Conservation (phyloP, 92 coral and sea anemone genomes). For the Phenganax stokvisi region DNA sequence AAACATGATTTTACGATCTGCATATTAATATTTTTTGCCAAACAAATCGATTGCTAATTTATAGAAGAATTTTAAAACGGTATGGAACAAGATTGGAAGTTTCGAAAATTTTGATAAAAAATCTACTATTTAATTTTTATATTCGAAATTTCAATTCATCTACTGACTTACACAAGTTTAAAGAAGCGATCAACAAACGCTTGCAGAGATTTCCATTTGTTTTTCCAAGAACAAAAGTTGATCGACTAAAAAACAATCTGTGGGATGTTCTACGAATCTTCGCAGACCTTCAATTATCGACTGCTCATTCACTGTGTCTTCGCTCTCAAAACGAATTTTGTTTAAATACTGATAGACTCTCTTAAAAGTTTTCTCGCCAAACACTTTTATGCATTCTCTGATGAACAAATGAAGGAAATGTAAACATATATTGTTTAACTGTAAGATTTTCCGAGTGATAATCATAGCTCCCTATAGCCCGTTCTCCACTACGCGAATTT, state of each 20-base stretch:
- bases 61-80: not conserved
- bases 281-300: constrained; percentile 72
- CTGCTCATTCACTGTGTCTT: constrained; percentile 50
- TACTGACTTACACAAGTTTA: not conserved
- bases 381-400: constrained; percentile 77
- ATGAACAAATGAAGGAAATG: constrained; percentile 46
- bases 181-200: not conserved
- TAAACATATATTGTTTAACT: not conserved
- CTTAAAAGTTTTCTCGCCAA: constrained; percentile 63
- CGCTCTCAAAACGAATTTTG: constrained; percentile 73
- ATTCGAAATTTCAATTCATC: not conserved
- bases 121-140: not conserved
- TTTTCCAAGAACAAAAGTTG: constrained; percentile 89
- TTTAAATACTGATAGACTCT: constrained; percentile 65
- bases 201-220: constrained; percentile 86
- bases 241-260: constrained; percentile 92
- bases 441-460: not conserved
- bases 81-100: not conserved
- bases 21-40: too few species aligned
- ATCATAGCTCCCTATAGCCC: too few species aligned
- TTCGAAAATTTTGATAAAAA: not conserved
- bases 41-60: too few species aligned
- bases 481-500: too few species aligned
- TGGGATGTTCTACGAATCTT: constrained; percentile 69
- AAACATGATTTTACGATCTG: too few species aligned